These are phyloP conservation scores for Drosophila aldrichi DNA, from an alignment of 2,888 invertebrate genomes.

Conservation along the genomic window DNA sequence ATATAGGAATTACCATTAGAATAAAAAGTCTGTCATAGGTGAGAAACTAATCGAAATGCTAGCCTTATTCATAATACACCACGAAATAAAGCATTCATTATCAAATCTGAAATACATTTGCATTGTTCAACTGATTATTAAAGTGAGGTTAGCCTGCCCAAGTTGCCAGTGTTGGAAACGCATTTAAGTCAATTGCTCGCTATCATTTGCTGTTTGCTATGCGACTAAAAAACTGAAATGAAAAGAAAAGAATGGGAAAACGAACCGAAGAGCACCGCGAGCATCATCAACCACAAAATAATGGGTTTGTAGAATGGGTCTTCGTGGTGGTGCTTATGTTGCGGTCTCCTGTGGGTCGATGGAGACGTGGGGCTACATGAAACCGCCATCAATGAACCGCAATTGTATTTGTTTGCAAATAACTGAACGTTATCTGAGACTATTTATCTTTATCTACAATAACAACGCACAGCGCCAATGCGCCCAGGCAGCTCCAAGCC, in stretches of 20 bases:
- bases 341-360: constrained; percentile 26
- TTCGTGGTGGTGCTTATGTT: constrained; percentile 12
- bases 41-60: no score
- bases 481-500: constrained; percentile 23
- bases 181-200: constrained; percentile 12
- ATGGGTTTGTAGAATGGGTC: constrained; percentile 36
- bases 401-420: constrained; percentile 82
- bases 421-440: constrained; percentile 79
- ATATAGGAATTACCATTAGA: no score
- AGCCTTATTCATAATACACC: no score
- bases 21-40: no score
- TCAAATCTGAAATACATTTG: not conserved
- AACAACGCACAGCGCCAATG: constrained; percentile 41
- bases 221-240: constrained; percentile 5
- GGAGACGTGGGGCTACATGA: constrained; percentile 41
- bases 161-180: constrained; percentile 7
- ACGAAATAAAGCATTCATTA: no score
- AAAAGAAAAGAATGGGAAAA: not conserved
- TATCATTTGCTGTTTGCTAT: constrained; percentile 24
- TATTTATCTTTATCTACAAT: constrained; percentile 79
- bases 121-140: not conserved
- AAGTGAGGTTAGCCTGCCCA: not conserved
- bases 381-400: constrained; percentile 80
- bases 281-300: constrained; percentile 56
- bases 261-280: not conserved